Percentiles rank a stretch among this genome's conserved stretches.
These are phyloP conservation scores for Pitangus sulphuratus DNA, from an alignment of 2,797 vertebrate species.

Conservation along the genomic window DNA sequence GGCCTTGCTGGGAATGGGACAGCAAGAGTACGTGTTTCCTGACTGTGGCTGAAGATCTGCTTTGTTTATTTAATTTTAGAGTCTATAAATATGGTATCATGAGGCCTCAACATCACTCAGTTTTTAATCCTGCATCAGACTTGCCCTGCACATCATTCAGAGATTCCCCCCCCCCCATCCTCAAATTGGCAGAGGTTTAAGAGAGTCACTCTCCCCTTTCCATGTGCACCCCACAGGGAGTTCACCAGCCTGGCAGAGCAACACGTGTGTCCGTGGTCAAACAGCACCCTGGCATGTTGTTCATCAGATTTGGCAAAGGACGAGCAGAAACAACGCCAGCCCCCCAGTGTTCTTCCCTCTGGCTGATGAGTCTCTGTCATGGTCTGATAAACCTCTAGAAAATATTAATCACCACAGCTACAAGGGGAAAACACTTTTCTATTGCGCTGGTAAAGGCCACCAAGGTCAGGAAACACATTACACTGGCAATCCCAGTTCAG, in stretches of 20 bases:
- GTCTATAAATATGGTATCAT: fast-evolving
- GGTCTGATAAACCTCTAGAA: not conserved
- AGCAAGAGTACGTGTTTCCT: not conserved
- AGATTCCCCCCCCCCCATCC: not conserved
- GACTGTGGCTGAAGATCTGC: not conserved
- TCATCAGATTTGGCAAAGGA: not conserved
- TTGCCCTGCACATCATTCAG: not conserved
- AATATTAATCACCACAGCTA: not conserved
- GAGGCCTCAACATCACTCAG: not conserved
- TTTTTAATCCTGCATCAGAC: not conserved
- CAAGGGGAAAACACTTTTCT: not conserved
- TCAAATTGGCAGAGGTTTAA: not conserved
- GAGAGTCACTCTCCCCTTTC: not conserved
- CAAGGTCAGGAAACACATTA: not conserved
- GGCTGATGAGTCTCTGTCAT: fast-evolving
- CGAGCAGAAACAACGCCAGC: not conserved
- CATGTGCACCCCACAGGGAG: fast-evolving
- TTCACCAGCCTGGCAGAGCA: not conserved
- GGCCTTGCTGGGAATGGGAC: fast-evolving
- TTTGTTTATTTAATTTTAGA: not conserved
- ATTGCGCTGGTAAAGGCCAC: not conserved
- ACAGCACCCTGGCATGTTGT: fast-evolving
- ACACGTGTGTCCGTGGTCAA: fast-evolving
- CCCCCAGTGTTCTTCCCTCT: not conserved
- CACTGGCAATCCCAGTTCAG: not conserved